phyloP scores from a whole-genome alignment of 1,140 invertebrate genomes.

The Spodoptera litura region DNA sequence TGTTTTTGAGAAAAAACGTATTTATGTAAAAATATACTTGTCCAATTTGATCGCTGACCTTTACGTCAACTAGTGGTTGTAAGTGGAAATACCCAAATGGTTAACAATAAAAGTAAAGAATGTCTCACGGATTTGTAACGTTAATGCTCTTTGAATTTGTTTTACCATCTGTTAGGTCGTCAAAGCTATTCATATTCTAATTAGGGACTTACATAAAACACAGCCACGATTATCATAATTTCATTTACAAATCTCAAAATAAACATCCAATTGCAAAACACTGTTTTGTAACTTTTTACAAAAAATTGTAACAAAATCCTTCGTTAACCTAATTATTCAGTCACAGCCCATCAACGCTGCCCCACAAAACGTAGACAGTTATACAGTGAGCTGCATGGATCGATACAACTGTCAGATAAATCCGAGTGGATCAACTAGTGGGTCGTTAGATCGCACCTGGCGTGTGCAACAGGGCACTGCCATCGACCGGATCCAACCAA shows the following conservation, averaged over 20 bases:
- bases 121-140: background rate
- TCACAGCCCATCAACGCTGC: constrained; percentile 8
- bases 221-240: no score
- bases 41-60: constrained; percentile 11
- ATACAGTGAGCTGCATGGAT: background rate
- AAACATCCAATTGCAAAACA: no score
- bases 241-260: no score
- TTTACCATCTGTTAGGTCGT: background rate
- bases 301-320: background rate
- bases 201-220: background rate
- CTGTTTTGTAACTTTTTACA: no score
- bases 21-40: constrained; percentile 1
- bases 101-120: background rate
- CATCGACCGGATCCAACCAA: constrained; percentile 23
- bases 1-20: background rate
- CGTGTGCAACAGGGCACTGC: constrained; percentile 24
- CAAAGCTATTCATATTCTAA: background rate
- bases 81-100: constrained; percentile 1
- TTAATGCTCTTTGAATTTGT: background rate
- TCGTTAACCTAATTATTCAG: constrained; percentile 29
- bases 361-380: constrained; percentile 1
- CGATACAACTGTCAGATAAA: background rate
- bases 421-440: constrained; percentile 15
- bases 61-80: background rate
- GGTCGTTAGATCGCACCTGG: constrained; percentile 23